Conservation (phyloP, 2,888 invertebrate genomes). For the Bellardia pandia region DNA sequence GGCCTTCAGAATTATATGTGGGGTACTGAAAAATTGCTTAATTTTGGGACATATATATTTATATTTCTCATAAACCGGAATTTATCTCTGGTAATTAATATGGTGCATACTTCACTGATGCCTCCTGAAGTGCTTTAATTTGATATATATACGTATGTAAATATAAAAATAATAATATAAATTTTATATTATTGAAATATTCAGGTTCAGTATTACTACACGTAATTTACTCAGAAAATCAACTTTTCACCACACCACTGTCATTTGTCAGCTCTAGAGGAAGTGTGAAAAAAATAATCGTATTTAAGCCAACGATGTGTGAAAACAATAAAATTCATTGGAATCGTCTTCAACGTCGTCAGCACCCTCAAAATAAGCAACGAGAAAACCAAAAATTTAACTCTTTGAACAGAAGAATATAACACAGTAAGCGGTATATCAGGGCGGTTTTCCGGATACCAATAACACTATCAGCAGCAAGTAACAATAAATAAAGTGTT, state of each 20-base stretch:
- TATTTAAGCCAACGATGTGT: slow-evolving; percentile 50
- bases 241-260: not conserved
- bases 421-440: not conserved
- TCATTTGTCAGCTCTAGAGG: not conserved
- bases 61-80: too few species aligned
- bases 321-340: slow-evolving; percentile 58
- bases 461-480: not conserved
- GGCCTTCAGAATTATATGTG: too few species aligned
- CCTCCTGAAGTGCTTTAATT: too few species aligned
- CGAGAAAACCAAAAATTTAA: slow-evolving; percentile 5
- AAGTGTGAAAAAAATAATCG: slow-evolving; percentile 23
- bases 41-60: too few species aligned
- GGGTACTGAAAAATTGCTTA: too few species aligned
- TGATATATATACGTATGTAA: too few species aligned
- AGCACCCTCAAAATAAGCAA: not conserved
- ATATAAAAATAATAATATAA: too few species aligned
- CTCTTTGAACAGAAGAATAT: not conserved
- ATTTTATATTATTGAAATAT: too few species aligned
- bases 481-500: slow-evolving; percentile 12
- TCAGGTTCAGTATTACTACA: too few species aligned
- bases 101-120: too few species aligned
- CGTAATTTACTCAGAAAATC: too few species aligned
- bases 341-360: not conserved
- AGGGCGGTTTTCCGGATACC: not conserved
- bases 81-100: too few species aligned